Evolutionary conservation across 2,888 invertebrate genomes (phyloP).

Genomic region (Drosophila melanosoma): DNA sequence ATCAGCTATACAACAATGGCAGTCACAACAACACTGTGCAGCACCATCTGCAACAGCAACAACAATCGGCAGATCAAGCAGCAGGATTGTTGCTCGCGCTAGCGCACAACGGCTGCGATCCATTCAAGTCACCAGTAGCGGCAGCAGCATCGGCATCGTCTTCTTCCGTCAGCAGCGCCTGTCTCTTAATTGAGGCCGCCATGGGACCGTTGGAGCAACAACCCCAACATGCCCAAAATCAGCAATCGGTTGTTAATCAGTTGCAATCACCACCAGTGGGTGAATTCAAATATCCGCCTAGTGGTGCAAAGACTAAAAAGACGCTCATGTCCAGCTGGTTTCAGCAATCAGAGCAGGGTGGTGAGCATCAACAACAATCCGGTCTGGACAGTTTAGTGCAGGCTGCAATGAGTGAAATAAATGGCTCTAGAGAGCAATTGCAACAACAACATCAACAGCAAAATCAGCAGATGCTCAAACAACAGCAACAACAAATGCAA

Average conservation of each 20-base stretch:
- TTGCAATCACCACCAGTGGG: conserved; percentile 42
- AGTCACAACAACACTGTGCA: conserved; percentile 34
- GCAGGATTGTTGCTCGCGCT: conserved; percentile 87
- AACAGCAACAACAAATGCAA: conserved; percentile 35
- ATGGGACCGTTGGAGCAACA: conserved; percentile 89
- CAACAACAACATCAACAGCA: conserved; percentile 40
- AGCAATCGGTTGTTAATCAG: conserved; percentile 11
- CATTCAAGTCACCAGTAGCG: conserved; percentile 50
- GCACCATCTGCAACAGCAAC: conserved; percentile 36
- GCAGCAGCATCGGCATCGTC: conserved; percentile 6
- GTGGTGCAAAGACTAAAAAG: conserved; percentile 92
- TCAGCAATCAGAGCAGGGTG: conserved; percentile 87
- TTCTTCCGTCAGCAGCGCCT: conserved; percentile 89
- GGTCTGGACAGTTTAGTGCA: conserved; percentile 68
- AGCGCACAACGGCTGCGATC: conserved; percentile 84
- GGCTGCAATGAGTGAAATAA: conserved; percentile 72
- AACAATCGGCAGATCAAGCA: conserved; percentile 85
- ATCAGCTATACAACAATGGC: conserved; percentile 13
- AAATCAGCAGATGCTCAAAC: conserved; percentile 36
- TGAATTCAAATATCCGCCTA: conserved; percentile 92
- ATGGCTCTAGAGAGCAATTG: conserved; percentile 70
- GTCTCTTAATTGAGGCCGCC: conserved; percentile 92
- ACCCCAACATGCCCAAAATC: conserved; percentile 39
- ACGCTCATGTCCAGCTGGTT: conserved; percentile 96
- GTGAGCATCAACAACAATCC: conserved; percentile 51